These are phyloP conservation scores for Channa maculata DNA, from an alignment of 2,113 vertebrate species.

Conservation along the genomic window DNA sequence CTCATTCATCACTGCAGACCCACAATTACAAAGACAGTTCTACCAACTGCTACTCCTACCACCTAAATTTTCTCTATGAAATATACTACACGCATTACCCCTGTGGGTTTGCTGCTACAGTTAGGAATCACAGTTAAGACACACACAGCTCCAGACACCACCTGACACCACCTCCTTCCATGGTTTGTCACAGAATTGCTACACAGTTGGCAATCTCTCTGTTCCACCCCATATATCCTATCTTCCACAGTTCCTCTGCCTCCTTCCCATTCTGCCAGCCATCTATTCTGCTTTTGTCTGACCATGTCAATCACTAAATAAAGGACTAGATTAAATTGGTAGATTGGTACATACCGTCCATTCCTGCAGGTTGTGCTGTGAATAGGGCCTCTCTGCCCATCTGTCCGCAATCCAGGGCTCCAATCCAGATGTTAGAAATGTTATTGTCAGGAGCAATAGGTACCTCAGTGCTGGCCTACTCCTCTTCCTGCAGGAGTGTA, in stretches of 20 bases:
- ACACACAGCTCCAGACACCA: constrained; percentile 8
- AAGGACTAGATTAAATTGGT: constrained; percentile 57
- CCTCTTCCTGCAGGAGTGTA: constrained; percentile 5
- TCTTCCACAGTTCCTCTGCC: constrained; percentile 15
- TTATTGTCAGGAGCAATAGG: constrained; percentile 10
- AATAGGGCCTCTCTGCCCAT: constrained; percentile 23
- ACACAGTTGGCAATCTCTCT: constrained; percentile 9
- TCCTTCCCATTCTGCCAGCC: background rate
- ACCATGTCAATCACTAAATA: constrained; percentile 60
- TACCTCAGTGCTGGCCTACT: background rate
- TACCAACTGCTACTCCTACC: background rate
- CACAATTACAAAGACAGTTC: constrained; percentile 6
- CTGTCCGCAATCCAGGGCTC: constrained; percentile 1
- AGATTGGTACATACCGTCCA: constrained; percentile 32
- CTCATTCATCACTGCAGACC: constrained; percentile 22
- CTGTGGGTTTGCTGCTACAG: constrained; percentile 8
- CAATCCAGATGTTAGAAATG: constrained; percentile 22
- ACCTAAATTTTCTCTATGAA: constrained; percentile 10
- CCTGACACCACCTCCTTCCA: constrained; percentile 14
- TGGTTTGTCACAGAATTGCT: constrained; percentile 28
- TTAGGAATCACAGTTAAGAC: background rate
- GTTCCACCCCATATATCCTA: background rate
- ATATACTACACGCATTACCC: background rate
- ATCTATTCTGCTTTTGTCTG: constrained; percentile 53
- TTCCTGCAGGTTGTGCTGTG: constrained; percentile 17